These are phyloP conservation scores for Blastomussa wellsi DNA, from an alignment of 92 coral and sea anemone species.

Conservation along the genomic window DNA sequence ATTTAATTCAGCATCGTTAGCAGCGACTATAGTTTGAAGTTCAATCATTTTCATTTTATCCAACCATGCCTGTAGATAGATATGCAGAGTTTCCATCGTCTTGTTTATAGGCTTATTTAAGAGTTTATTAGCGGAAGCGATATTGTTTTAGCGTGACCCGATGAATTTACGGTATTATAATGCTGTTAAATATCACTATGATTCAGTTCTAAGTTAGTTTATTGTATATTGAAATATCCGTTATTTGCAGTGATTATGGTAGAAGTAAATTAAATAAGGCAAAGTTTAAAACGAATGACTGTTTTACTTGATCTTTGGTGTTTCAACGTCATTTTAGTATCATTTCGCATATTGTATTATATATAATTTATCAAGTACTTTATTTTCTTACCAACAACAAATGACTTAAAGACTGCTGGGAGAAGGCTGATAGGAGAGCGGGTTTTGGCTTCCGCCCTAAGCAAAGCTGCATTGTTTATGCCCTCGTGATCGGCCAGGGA, in stretches of 20 bases:
- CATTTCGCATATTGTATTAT: not conserved
- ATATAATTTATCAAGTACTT: no score
- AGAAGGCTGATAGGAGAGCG: no score
- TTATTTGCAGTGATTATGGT: not conserved
- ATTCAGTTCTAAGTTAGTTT: not conserved
- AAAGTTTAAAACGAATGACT: not conserved
- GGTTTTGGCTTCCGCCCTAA: no score
- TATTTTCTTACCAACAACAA: no score
- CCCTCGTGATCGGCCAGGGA: no score
- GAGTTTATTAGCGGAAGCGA: not conserved
- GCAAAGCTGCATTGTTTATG: no score
- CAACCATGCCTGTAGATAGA: slow-evolving; percentile 41
- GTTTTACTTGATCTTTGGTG: not conserved
- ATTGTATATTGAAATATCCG: not conserved
- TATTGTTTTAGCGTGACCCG: not conserved
- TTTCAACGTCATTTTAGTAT: not conserved
- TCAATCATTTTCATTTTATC: slow-evolving; percentile 39
- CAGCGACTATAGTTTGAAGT: slow-evolving; percentile 10
- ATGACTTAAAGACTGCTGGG: no score
- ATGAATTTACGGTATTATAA: not conserved
- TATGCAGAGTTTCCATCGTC: not conserved
- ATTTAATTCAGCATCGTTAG: slow-evolving; percentile 26
- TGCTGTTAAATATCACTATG: not conserved
- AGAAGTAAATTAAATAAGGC: not conserved
- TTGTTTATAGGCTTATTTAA: not conserved